A percentile compares a stretch with the other conserved stretches of the same genome.
These are phyloP conservation scores for Callimico goeldii DNA, from an alignment of 2,797 vertebrate genomes.

Conservation along the genomic window DNA sequence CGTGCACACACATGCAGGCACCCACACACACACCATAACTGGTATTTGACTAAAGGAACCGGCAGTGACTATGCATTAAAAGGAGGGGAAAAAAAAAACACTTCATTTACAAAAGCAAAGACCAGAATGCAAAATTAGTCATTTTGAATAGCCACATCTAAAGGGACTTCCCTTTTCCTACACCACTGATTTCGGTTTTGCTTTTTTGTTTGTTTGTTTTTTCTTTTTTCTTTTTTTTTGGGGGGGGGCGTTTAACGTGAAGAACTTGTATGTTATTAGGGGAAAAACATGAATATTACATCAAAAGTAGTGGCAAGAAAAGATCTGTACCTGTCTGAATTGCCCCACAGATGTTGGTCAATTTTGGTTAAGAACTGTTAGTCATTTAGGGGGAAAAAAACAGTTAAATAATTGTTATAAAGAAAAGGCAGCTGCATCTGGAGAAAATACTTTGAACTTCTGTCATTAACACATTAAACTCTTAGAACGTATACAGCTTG, in stretches of 20 bases:
- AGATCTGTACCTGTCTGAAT: conserved; percentile 64
- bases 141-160: conserved; percentile 76
- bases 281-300: conserved; percentile 36
- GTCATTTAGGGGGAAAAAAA: conserved; percentile 62
- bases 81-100: conserved; percentile 31
- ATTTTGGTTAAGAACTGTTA: conserved; percentile 70
- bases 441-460: conserved; percentile 72
- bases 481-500: conserved; percentile 71
- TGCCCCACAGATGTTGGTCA: conserved; percentile 69
- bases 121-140: conserved; percentile 70
- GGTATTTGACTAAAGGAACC: conserved; percentile 65
- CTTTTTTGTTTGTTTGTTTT: neutral
- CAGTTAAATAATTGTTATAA: conserved; percentile 66
- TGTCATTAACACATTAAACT: conserved; percentile 78
- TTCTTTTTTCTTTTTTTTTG: conserved; percentile 26
- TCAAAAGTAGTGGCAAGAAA: conserved; percentile 64
- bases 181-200: conserved; percentile 59
- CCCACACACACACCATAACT: conserved; percentile 2
- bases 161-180: conserved; percentile 77
- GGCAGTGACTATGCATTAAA: conserved; percentile 40
- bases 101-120: conserved; percentile 69
- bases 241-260: conserved; percentile 60
- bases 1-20: neutral
- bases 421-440: conserved; percentile 43
- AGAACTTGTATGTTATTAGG: conserved; percentile 14